Conservation (phyloP, 2,113 vertebrate species). For the Pseudorhombus dupliciocellatus region DNA sequence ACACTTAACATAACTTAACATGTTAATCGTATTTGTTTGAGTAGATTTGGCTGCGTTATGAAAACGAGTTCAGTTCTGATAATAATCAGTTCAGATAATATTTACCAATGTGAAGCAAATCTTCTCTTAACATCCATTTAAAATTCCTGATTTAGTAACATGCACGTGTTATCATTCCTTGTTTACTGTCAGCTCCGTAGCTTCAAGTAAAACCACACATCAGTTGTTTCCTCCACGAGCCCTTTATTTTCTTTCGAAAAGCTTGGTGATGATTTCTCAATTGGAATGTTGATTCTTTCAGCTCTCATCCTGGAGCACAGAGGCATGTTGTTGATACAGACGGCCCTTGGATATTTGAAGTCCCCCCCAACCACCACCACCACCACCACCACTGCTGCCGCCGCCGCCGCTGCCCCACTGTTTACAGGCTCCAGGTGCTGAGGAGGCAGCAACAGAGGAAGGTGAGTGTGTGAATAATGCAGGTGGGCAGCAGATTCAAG, state of each 20-base stretch:
- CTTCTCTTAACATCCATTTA: too few relatives aligned
- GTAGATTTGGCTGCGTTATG: not conserved
- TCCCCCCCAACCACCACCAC: not conserved
- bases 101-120: too few relatives aligned
- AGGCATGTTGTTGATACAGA: constrained; percentile 14
- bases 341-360: not conserved
- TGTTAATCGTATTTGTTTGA: not conserved
- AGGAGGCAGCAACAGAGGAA: constrained; percentile 70
- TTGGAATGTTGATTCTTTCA: not conserved
- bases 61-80: not conserved
- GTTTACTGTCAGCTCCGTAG: too few relatives aligned
- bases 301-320: not conserved
- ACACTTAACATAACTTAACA: not conserved
- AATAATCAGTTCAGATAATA: too few relatives aligned
- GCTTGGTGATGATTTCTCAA: not conserved
- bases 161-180: too few relatives aligned
- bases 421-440: constrained; percentile 64
- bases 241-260: not conserved
- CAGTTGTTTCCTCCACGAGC: too few relatives aligned
- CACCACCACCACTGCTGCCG: not conserved
- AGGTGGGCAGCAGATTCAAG: constrained; percentile 76
- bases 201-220: too few relatives aligned
- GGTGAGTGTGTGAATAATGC: constrained; percentile 78
- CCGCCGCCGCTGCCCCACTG: not conserved
- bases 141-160: too few relatives aligned